Conservation (phyloP, 2,113 vertebrate species). For the Uropsilus gracilis region DNA sequence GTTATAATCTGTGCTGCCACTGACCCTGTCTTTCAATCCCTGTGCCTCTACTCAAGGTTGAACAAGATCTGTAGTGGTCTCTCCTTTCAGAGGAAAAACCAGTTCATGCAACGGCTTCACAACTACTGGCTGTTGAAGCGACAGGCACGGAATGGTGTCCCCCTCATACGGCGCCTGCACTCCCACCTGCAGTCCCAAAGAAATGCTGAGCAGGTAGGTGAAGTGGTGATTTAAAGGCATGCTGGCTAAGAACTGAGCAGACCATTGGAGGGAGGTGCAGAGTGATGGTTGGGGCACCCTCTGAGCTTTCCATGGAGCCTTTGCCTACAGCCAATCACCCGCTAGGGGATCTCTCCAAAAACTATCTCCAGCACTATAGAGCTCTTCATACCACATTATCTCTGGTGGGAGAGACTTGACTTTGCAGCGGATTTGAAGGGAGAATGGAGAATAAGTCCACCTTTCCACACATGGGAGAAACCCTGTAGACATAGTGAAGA, state of each 20-base stretch:
- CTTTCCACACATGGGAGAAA: neutral
- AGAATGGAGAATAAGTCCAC: neutral
- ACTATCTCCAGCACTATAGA: neutral
- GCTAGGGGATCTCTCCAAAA: neutral
- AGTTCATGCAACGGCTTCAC: slow-evolving; percentile 97
- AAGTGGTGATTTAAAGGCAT: neutral
- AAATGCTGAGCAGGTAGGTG: slow-evolving; percentile 91
- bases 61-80: slow-evolving; percentile 96
- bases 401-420: slow-evolving; percentile 1
- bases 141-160: slow-evolving; percentile 95
- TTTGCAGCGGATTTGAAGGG: slow-evolving; percentile 10
- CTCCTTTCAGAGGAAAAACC: slow-evolving; percentile 94
- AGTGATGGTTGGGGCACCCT: neutral
- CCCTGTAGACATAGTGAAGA: neutral
- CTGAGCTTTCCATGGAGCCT: neutral
- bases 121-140: slow-evolving; percentile 98
- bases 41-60: slow-evolving; percentile 89
- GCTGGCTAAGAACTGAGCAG: neutral
- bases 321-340: neutral
- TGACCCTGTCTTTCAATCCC: slow-evolving; percentile 66
- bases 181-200: slow-evolving; percentile 93
- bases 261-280: neutral
- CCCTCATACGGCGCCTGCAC: slow-evolving; percentile 94
- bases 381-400: neutral
- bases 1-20: neutral